Evolutionary conservation across 2,888 invertebrate genomes (phyloP), one percentile per base, ranked within the genome.

Genomic region (Caenorhabditis sulstoni): DNA sequence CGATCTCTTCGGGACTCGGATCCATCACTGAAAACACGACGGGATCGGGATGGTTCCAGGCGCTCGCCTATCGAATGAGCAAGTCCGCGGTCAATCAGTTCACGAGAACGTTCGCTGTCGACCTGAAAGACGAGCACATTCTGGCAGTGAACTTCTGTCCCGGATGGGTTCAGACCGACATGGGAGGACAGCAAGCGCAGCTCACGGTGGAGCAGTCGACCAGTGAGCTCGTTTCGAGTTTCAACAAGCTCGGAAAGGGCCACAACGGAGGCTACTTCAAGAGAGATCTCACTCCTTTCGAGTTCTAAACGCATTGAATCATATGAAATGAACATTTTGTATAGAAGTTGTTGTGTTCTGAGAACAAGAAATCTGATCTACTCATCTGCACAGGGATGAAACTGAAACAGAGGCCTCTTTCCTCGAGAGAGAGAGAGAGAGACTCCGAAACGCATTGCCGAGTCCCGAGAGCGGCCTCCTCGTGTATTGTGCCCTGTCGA

Each of bases 121-220:
- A 81, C 50, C 18, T 83, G 47, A 39, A 64, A 14, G 71, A 66
- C n/a, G 65, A 78, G 11, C 68, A 76, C 18, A 81, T 86, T 59
- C 66, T 86, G 16, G 76, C 79, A 14, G 84, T 81, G 14, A 70
- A 75, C 16, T 73, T 82, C 50, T 81, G 79, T 67, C 83, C 83
- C 18, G 85, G 85, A 68, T 86, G 86, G 86, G 86, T 86, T 9
- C 67, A 81, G 57, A 86, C 86, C 9, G 86, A 86, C 39, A 85
- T 85, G 85, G 85, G 85, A 16, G 82, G 82, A 9, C 44, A 58
- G 14, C 35, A 74, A n/a, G 85, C 85, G 11, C 29, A 37, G 11
- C 39, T 82, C 7, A 77, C 70, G 23, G 62, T 76, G 16, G 81
- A 83, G 16, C 78, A 86, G 52, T 78, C 78, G 11, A 75, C 76